These are phyloP conservation scores for Lucinisca nassula DNA, from an alignment of 2,888 invertebrate genomes.

Conservation along the genomic window DNA sequence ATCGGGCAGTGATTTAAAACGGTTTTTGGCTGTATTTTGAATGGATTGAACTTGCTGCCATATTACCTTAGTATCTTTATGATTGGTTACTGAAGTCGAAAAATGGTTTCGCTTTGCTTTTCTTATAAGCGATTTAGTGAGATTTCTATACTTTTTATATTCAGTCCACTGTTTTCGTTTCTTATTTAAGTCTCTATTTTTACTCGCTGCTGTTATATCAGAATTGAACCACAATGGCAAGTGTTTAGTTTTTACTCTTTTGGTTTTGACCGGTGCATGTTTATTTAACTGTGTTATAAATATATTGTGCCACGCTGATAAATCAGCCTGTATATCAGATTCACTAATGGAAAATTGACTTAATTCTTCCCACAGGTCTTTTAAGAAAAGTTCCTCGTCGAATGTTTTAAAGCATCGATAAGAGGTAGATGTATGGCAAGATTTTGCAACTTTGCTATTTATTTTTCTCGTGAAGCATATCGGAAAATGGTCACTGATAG, in stretches of 20 bases:
- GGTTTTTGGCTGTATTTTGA: background rate
- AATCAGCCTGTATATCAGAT: too few species aligned
- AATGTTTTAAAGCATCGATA: too few species aligned
- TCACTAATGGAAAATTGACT: too few species aligned
- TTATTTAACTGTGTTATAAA: too few species aligned
- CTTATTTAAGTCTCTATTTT: background rate
- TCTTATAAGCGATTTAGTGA: background rate
- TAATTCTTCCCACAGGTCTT: too few species aligned
- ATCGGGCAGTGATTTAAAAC: background rate
- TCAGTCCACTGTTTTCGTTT: background rate
- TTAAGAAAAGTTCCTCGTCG: too few species aligned
- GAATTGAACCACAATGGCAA: background rate
- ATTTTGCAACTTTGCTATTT: too few species aligned
- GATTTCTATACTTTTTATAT: background rate
- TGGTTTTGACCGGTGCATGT: too few species aligned
- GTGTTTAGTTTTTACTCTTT: background rate
- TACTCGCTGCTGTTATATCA: background rate
- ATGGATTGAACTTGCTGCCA: background rate
- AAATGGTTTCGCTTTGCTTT: background rate
- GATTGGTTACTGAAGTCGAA: background rate
- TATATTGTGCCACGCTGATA: too few species aligned
- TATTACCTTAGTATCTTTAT: background rate
- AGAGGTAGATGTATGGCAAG: too few species aligned
- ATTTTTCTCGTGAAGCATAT: too few species aligned
- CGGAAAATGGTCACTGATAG: too few species aligned